Conservation (phyloP, 2,888 invertebrate genomes). For the Sinelater perroti region DNA sequence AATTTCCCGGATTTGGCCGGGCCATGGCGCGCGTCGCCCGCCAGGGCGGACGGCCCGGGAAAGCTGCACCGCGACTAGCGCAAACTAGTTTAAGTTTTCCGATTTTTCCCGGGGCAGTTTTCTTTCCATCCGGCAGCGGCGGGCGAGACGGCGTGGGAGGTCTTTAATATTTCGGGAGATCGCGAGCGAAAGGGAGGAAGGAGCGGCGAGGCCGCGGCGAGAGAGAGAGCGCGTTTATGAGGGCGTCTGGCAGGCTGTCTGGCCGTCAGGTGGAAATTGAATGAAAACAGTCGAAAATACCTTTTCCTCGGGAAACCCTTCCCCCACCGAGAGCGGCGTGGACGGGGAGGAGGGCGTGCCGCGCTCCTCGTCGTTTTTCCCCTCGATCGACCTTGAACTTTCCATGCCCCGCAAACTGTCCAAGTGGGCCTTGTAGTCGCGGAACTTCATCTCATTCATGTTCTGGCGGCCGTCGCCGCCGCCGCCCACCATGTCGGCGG, state of each 20-base stretch:
- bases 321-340: constrained; percentile 61
- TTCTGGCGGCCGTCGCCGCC: constrained; percentile 36
- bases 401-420: constrained; percentile 56
- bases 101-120: too few species aligned
- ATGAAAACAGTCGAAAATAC: constrained; percentile 46
- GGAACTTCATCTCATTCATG: constrained; percentile 57
- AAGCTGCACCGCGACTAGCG: too few species aligned
- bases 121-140: too few species aligned
- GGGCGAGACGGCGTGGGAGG: too few species aligned
- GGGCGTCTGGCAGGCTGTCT: constrained; percentile 23
- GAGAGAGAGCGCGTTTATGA: background rate
- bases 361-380: constrained; percentile 50
- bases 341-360: constrained; percentile 62
- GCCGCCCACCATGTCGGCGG: constrained; percentile 40
- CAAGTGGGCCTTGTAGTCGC: constrained; percentile 60
- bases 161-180: too few species aligned
- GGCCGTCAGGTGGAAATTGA: constrained; percentile 23
- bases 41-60: too few species aligned
- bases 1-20: too few species aligned
- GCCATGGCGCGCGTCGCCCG: too few species aligned
- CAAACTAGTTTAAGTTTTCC: too few species aligned
- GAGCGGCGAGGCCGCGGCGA: background rate
- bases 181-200: background rate
- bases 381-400: constrained; percentile 51
- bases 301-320: constrained; percentile 61